These are phyloP conservation scores for Dichetophora obliterata DNA, from an alignment of 2,888 invertebrate genomes.

Conservation along the genomic window DNA sequence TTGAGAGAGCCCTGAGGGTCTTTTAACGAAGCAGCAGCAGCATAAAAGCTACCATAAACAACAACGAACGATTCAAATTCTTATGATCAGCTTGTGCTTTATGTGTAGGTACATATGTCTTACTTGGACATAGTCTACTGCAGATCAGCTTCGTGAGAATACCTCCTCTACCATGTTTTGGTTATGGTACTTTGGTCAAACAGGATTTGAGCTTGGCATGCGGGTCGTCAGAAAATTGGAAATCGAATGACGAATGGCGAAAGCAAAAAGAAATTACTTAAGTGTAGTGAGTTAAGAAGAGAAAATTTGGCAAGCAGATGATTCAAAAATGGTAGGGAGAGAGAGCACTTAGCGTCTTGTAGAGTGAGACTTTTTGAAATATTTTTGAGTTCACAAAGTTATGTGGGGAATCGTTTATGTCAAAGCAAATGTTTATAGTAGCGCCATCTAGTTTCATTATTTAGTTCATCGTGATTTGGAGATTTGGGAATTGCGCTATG, in stretches of 20 bases:
- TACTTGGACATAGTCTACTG: not conserved
- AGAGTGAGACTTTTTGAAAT: no score
- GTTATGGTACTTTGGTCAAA: not conserved
- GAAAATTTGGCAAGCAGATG: not conserved
- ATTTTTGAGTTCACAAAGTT: no score
- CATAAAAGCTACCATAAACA: slow-evolving; percentile 57
- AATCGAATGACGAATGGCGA: slow-evolving; percentile 46
- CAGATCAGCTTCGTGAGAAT: not conserved
- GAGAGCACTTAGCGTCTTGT: no score
- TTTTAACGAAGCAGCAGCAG: slow-evolving; percentile 47
- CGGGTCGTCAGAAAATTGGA: slow-evolving; percentile 58
- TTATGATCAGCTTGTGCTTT: slow-evolving; percentile 21
- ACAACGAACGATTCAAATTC: slow-evolving; percentile 33
- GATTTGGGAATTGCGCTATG: no score
- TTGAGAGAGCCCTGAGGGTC: slow-evolving; percentile 67
- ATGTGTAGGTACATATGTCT: not conserved
- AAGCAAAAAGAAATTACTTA: slow-evolving; percentile 36
- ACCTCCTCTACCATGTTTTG: not conserved
- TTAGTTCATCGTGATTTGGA: no score
- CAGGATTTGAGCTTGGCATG: slow-evolving; percentile 40
- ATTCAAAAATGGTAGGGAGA: no score
- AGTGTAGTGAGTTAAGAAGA: not conserved
- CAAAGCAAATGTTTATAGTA: no score
- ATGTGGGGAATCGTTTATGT: no score
- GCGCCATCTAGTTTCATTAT: no score